These are phyloP conservation scores for Acronicta psi DNA, from an alignment of 2,888 invertebrate genomes.

Conservation along the genomic window DNA sequence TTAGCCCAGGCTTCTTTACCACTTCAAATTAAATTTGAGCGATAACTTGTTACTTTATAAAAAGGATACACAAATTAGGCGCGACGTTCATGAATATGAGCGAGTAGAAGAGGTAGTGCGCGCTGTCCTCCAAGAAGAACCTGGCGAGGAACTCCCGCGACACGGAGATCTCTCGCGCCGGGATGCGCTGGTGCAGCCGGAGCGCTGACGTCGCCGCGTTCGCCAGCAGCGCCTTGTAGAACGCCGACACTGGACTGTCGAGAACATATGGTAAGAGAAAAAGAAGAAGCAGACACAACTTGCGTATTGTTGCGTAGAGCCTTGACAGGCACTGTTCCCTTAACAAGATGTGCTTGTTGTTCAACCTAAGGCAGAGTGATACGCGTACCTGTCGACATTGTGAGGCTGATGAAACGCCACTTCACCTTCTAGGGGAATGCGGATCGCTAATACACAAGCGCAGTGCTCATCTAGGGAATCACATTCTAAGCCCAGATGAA, in stretches of 20 bases:
- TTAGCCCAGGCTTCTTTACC: no score
- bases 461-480: no score
- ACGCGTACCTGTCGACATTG: no score
- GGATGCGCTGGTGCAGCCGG: slow-evolving; percentile 97
- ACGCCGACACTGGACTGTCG: slow-evolving; percentile 90
- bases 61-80: slow-evolving; percentile 97
- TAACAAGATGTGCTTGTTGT: no score
- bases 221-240: slow-evolving; percentile 96
- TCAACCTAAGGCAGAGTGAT: no score
- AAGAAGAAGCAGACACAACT: background rate
- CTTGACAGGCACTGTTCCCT: no score
- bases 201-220: slow-evolving; percentile 98
- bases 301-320: no score
- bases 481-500: no score
- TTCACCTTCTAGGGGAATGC: no score
- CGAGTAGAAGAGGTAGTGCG: slow-evolving; percentile 98
- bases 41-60: slow-evolving; percentile 10
- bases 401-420: no score
- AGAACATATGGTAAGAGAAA: background rate
- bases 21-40: no score
- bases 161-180: slow-evolving; percentile 92
- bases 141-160: slow-evolving; percentile 94
- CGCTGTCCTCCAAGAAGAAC: slow-evolving; percentile 96
- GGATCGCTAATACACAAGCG: no score
- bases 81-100: slow-evolving; percentile 97